These are phyloP conservation scores for Chrysogorgia sp. DNA, from an alignment of 92 coral and sea anemone genomes.

Conservation along the genomic window DNA sequence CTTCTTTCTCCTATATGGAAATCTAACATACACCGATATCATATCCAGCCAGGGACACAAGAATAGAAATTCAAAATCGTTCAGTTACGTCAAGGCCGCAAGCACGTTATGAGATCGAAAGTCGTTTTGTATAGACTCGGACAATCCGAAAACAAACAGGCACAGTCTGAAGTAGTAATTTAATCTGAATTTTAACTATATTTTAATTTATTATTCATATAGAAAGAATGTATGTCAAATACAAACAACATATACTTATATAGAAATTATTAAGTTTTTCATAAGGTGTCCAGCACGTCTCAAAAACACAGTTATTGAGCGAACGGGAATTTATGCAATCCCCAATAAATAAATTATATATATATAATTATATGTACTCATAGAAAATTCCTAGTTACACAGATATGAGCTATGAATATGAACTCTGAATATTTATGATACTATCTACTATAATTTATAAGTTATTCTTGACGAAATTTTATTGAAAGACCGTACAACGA, in stretches of 20 bases:
- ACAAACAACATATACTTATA: neutral
- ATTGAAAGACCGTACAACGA: too few relatives aligned
- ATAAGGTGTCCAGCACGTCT: conserved; percentile 9
- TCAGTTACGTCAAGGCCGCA: too few relatives aligned
- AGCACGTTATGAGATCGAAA: too few relatives aligned
- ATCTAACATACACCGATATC: too few relatives aligned
- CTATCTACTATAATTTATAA: neutral
- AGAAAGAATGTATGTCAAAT: conserved; percentile 1
- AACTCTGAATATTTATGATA: neutral
- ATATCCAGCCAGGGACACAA: too few relatives aligned
- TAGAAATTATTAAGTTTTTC: neutral
- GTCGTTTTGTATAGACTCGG: too few relatives aligned
- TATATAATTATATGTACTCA: too few relatives aligned
- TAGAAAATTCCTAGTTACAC: neutral
- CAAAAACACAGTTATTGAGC: neutral
- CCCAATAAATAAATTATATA: conserved; percentile 17
- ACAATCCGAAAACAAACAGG: neutral
- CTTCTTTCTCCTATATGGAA: too few relatives aligned
- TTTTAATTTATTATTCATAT: neutral
- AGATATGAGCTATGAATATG: neutral
- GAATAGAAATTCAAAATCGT: too few relatives aligned
- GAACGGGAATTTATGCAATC: neutral
- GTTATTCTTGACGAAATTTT: too few relatives aligned
- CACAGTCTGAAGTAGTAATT: neutral
- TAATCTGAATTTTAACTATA: neutral